Evolutionary conservation across 2,113 vertebrate species (phyloP), one percentile per base, ranked within the genome.

Genomic region (Asarcornis scutulata): DNA sequence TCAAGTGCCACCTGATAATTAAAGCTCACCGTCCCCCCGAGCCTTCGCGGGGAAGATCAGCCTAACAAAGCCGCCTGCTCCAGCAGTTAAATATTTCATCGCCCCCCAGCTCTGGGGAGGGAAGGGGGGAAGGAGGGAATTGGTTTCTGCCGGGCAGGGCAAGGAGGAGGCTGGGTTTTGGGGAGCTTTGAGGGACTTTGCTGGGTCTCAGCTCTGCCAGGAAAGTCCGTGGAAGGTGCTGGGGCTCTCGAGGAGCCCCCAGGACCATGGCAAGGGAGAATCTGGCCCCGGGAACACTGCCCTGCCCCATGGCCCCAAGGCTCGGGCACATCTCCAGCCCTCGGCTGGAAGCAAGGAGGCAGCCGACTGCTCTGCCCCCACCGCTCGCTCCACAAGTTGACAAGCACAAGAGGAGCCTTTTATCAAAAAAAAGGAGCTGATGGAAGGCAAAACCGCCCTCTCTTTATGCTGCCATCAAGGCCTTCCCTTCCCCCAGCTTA

Each of bases 1-100:
- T 77, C 83, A 90, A 92, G 26, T 74, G 52, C 52, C 53, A 68
- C 71, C 36, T 59, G 85, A 78, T 97, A 96, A 97, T 97, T 97
- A 97, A 97, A 96, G 84, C 95, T 95, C 95, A 88, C 68, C 31
- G 93, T 93, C 80, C 97, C 96, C 60, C 5, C 0, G 95, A 96
- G 97, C 87, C 84, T 94, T 96, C 88, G 91, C 40, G 7, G 93
- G 83, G 92, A 81, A 95, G 94, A 97, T 96, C 96, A 91, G 96
- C 95, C 85, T 26, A 58, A 96, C 95, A 94, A 97, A 97, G 96
- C 97, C 91, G 62, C 60, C 69, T 64, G 38, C 40, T 71, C 93
- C 85, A 88, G 94, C 74, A 77, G 92, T 97, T 91, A 93, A 93
- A 93, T 96, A 96, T 97, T 96, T 96, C 88, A 96, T 87, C 6